Evolutionary conservation across 2,888 invertebrate genomes (phyloP).

Genomic region (Rhabditophanes sp.): DNA sequence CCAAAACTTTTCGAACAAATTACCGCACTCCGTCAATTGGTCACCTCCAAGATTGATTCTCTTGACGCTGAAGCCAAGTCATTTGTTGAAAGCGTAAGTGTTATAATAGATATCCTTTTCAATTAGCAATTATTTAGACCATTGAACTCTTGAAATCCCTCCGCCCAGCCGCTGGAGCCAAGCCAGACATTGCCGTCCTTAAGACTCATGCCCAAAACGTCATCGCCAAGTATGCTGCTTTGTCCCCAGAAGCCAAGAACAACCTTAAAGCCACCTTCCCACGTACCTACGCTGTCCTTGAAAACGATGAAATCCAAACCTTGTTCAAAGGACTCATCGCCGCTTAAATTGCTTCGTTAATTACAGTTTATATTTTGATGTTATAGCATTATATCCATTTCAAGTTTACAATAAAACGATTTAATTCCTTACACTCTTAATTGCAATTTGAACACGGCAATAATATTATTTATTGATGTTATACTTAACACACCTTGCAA

Average conservation of each 20-base stretch:
- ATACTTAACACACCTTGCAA: too few species aligned
- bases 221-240: conserved; percentile 11
- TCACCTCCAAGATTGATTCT: conserved; percentile 2
- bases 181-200: conserved; percentile 1
- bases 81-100: conserved; percentile 1
- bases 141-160: conserved; percentile 1
- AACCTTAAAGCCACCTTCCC: conserved; percentile 14
- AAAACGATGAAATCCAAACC: too few species aligned
- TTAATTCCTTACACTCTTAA: too few species aligned
- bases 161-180: conserved; percentile 3
- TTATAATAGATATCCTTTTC: too few species aligned
- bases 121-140: too few species aligned
- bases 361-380: too few species aligned
- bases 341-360: too few species aligned
- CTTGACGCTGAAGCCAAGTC: conserved; percentile 3
- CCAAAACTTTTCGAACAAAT: neutral
- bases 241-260: conserved; percentile 12
- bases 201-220: conserved; percentile 4
- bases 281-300: conserved; percentile 9
- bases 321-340: too few species aligned
- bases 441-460: too few species aligned
- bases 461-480: too few species aligned
- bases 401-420: too few species aligned
- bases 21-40: conserved; percentile 3
- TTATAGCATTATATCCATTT: too few species aligned